These are phyloP conservation scores for Andrena hattorfiana DNA, from an alignment of 2,888 invertebrate genomes.

Conservation along the genomic window DNA sequence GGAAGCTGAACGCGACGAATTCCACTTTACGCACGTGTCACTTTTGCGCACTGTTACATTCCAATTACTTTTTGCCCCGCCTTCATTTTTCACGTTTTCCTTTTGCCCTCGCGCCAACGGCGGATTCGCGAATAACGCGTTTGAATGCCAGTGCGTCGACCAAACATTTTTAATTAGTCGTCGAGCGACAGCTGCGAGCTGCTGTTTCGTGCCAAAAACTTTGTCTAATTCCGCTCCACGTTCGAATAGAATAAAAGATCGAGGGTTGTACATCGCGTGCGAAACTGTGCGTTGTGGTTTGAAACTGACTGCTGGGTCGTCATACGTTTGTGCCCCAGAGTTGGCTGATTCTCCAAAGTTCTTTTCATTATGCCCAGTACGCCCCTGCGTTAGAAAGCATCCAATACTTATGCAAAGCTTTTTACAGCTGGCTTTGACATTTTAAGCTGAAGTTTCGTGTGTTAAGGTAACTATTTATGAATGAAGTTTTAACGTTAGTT, in stretches of 20 bases:
- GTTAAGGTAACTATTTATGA: background rate
- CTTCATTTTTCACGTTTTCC: constrained; percentile 1
- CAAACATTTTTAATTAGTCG: constrained; percentile 56
- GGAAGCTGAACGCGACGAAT: constrained; percentile 30
- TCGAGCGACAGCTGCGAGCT: constrained; percentile 8
- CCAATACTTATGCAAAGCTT: background rate
- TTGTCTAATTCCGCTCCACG: background rate
- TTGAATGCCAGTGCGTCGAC: constrained; percentile 20
- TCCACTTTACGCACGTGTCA: constrained; percentile 21
- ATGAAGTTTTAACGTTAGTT: too few species aligned
- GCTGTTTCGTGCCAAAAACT: constrained; percentile 21
- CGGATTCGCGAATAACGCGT: constrained; percentile 37
- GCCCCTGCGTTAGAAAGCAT: background rate
- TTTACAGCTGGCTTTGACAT: background rate
- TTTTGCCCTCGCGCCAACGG: background rate
- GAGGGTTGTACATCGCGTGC: background rate
- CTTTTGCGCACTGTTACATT: constrained; percentile 27
- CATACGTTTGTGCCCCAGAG: background rate
- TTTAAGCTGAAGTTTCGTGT: background rate
- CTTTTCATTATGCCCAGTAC: background rate
- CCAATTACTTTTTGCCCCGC: constrained; percentile 32
- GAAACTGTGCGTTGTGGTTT: background rate
- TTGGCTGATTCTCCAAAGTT: background rate
- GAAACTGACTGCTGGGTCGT: background rate
- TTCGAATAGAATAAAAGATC: background rate